Base-by-base conservation (phyloP, 1,140 invertebrate genomes). In the Aphelinus atriplicis region DNA sequence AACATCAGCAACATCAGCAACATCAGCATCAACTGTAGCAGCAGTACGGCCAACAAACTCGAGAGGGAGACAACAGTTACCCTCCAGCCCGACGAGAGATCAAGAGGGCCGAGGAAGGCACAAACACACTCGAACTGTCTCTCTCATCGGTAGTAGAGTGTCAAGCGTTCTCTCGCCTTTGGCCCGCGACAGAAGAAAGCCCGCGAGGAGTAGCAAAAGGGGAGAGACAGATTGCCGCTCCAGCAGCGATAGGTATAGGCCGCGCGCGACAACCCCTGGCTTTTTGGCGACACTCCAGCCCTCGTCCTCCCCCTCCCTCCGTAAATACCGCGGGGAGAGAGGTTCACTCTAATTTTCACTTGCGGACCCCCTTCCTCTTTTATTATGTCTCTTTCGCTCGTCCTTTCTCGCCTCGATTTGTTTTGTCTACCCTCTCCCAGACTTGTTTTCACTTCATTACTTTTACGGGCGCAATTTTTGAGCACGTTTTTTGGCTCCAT, bases 271-370 rank as follows among this genome's bases (percentile, higher is more conserved):
- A 26, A 26, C 76, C 80, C 81, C 81, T 82, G 82, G 82, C 80
- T 84, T 88, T 85, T 86, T 87, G 86, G 85, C 86, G 81, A 78
- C 82, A 82, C 81, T 87, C 86, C 85, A 86, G 80, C 72, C 78
- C 80, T 26, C 26, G 26, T 26, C 26, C 26, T 26, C 26, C 26
- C 26, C 26, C 26, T 6, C 51, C 9, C 78, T 82, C 77, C 85
- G 86, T 86, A 87, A 87, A 87, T 85, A 86, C 81, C 26, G 26
- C 26, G 26, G 26, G 26, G 26, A 26, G 26, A 26, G 26, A 26
- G 26, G 26, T 26, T 26, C 26, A 26, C 26, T 46, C 57, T 67
- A 62, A 58, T 73, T 73, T 67, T 73, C 63, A 73, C 71, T 73
- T 51, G 50, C 70, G 62, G 7, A 1, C 56, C 56, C 55, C 47